Percentiles rank a stretch among this genome's conserved stretches.
These are phyloP conservation scores for Psylliodes chrysocephalus DNA, from an alignment of 2,888 invertebrate genomes.

Conservation along the genomic window DNA sequence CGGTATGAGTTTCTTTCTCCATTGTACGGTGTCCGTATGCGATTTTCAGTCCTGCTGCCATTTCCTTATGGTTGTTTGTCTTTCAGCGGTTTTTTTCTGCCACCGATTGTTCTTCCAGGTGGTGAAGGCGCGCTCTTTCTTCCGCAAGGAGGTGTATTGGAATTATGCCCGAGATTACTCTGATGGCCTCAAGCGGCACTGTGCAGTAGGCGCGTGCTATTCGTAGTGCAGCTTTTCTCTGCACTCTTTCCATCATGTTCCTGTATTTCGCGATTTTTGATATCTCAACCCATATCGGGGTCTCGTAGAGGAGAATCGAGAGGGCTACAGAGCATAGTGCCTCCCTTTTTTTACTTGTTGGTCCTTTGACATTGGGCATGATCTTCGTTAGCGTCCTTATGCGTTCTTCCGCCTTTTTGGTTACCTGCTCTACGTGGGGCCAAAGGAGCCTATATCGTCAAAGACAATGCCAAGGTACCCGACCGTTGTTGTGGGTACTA, in stretches of 20 bases:
- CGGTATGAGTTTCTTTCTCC: background rate
- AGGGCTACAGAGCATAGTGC: background rate
- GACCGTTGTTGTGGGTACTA: background rate
- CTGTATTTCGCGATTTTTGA: background rate
- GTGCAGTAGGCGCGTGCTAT: constrained; percentile 20
- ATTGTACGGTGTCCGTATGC: background rate
- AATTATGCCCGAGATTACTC: background rate
- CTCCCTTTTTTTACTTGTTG: background rate
- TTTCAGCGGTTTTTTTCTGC: background rate
- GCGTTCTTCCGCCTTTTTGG: background rate
- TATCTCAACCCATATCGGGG: constrained; percentile 12
- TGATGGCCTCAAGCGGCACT: constrained; percentile 2
- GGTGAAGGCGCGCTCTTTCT: background rate
- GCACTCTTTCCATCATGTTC: background rate
- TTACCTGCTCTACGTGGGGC: background rate
- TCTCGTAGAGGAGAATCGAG: constrained; percentile 10
- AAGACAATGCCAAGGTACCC: background rate
- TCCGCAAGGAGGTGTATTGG: background rate
- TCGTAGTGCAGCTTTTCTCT: constrained; percentile 4
- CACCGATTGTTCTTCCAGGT: background rate
- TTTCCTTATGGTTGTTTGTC: background rate
- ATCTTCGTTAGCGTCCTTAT: background rate
- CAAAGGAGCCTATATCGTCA: background rate
- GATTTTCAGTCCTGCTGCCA: background rate
- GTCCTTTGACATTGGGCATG: constrained; percentile 12